Evolutionary conservation across 2,113 vertebrate genomes (phyloP).

Genomic region (Speoplatyrhinus poulsoni): DNA sequence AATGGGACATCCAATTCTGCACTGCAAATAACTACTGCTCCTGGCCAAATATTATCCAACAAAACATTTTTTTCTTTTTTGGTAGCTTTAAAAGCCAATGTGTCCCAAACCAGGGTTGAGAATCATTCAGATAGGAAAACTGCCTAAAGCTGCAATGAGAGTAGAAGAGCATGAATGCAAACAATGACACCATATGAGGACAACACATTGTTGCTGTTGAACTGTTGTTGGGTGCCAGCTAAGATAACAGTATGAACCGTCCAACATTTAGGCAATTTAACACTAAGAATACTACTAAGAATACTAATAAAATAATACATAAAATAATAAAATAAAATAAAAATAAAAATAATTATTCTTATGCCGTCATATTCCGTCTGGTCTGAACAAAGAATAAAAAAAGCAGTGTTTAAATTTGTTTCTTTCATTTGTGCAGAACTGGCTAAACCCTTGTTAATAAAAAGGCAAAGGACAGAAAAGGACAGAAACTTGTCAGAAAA

Average conservation of each 20-base stretch:
- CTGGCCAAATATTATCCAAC: conserved; percentile 63
- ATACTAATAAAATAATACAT: no score
- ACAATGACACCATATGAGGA: no score
- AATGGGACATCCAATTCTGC: conserved; percentile 59
- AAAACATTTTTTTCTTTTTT: conserved; percentile 51
- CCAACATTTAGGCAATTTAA: no score
- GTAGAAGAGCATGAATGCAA: background rate
- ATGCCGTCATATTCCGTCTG: no score
- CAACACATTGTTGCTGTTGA: no score
- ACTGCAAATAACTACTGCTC: conserved; percentile 50
- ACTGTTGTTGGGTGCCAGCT: no score
- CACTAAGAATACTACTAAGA: no score
- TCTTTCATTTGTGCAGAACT: background rate
- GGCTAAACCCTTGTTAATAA: conserved; percentile 6
- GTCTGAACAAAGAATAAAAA: no score
- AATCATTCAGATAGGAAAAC: conserved; percentile 8
- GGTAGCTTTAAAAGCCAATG: conserved; percentile 57
- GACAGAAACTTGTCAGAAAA: background rate
- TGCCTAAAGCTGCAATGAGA: background rate
- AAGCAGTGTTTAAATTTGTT: no score
- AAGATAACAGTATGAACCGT: background rate
- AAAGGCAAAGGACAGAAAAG: conserved; percentile 8
- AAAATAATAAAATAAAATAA: no score
- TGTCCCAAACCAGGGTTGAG: conserved; percentile 38
- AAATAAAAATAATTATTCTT: no score